A percentile compares a stretch with the other conserved stretches of the same genome.
These are phyloP conservation scores for Okapia johnstoni DNA, from an alignment of 2,113 vertebrate genomes.

Conservation along the genomic window DNA sequence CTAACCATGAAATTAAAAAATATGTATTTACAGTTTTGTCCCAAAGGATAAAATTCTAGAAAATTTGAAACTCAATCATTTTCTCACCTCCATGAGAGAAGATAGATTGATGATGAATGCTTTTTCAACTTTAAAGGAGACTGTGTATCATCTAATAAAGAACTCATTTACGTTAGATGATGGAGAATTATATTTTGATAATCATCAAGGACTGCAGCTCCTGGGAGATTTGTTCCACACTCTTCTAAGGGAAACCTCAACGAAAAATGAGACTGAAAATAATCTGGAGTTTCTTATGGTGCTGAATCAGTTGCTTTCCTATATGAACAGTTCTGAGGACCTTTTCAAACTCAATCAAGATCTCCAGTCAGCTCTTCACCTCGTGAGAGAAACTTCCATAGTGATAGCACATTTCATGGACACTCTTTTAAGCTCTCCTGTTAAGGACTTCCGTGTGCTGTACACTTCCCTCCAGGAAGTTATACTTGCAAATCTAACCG, in stretches of 20 bases:
- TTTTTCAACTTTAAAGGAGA: slow-evolving; percentile 16
- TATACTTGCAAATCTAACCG: background rate
- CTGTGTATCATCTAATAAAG: background rate
- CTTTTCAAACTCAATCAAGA: background rate
- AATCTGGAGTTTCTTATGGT: background rate
- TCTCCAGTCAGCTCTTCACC: background rate
- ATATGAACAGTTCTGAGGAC: background rate
- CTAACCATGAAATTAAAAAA: background rate
- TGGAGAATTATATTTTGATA: background rate
- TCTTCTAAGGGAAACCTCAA: background rate
- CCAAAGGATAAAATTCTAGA: slow-evolving; percentile 26
- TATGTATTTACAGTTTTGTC: slow-evolving; percentile 33
- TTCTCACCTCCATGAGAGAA: slow-evolving; percentile 3
- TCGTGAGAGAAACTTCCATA: background rate
- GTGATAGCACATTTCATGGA: background rate
- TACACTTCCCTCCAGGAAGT: background rate
- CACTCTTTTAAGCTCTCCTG: background rate
- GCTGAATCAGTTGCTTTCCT: background rate
- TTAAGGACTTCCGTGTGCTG: background rate
- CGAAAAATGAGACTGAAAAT: background rate
- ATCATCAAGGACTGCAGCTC: background rate
- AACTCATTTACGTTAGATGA: background rate
- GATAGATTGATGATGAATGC: background rate
- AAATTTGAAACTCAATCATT: background rate
- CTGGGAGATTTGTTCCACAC: background rate